Conservation (phyloP, 2,797 vertebrate species). For the Rhinichthys osculus region DNA sequence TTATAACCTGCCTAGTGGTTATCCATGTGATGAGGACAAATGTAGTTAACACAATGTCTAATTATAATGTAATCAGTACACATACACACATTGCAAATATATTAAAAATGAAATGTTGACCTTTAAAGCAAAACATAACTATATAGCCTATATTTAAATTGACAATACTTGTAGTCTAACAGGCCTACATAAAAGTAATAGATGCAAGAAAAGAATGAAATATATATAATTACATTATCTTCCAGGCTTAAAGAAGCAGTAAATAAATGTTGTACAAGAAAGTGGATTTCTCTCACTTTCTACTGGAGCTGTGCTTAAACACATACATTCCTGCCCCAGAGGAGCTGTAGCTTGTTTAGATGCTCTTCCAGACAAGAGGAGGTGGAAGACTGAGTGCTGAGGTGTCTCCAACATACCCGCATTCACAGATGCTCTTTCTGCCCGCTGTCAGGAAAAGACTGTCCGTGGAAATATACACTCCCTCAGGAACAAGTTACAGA, state of each 20-base stretch:
- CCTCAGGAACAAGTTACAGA: constrained; percentile 58
- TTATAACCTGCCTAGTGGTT: constrained; percentile 21
- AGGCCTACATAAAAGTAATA: neutral
- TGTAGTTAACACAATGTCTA: neutral
- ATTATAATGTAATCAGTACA: constrained; percentile 2
- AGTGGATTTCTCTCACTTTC: constrained; percentile 15
- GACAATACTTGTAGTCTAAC: neutral
- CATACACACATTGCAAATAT: neutral
- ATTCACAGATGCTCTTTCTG: constrained; percentile 47
- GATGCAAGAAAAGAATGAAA: neutral
- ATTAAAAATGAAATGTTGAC: neutral
- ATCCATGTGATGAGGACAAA: constrained; percentile 9
- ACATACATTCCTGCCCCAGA: constrained; percentile 35
- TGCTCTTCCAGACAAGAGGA: constrained; percentile 58
- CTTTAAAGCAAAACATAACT: neutral
- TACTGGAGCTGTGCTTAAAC: constrained; percentile 30
- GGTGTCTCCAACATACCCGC: constrained; percentile 35
- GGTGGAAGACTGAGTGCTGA: constrained; percentile 47
- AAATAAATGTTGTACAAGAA: neutral
- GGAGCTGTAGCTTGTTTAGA: constrained; percentile 49
- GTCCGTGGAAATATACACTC: constrained; percentile 47
- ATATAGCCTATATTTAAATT: neutral
- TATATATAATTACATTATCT: neutral
- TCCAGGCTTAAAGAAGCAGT: neutral
- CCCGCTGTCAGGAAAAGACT: constrained; percentile 48